Evolutionary conservation across 2,797 vertebrate genomes (phyloP).

Genomic region (Linurgus olivaceus): DNA sequence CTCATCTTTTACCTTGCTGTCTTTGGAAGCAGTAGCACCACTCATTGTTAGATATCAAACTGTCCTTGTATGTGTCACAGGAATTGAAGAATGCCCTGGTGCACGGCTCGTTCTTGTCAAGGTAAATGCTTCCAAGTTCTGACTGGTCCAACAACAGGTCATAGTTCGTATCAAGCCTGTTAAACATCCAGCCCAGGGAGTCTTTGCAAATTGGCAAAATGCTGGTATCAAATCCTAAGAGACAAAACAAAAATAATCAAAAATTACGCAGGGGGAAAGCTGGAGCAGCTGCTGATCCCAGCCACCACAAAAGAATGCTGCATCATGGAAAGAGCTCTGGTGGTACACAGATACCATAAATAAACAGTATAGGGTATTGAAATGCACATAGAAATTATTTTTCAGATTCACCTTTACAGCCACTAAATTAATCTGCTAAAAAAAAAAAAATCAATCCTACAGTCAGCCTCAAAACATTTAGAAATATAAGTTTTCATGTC

Average conservation of each 20-base stretch:
- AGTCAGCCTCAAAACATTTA: neutral
- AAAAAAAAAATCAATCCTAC: neutral
- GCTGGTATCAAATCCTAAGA: slow-evolving; percentile 86
- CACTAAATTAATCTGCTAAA: neutral
- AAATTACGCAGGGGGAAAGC: neutral
- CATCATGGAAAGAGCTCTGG: neutral
- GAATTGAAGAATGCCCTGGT: slow-evolving; percentile 90
- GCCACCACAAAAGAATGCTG: neutral
- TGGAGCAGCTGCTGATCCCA: neutral
- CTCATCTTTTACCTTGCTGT: slow-evolving; percentile 83
- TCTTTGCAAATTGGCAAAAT: slow-evolving; percentile 91
- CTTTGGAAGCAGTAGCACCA: slow-evolving; percentile 98
- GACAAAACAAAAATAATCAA: neutral
- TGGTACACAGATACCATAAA: neutral
- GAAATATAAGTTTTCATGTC: neutral
- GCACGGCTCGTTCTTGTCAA: slow-evolving; percentile 90
- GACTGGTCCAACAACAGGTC: slow-evolving; percentile 91
- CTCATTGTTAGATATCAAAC: slow-evolving; percentile 91
- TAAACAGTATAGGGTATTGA: neutral
- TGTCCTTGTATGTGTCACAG: slow-evolving; percentile 88
- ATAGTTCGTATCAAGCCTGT: slow-evolving; percentile 92
- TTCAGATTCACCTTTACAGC: neutral
- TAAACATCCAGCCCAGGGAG: slow-evolving; percentile 97
- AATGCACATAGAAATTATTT: neutral
- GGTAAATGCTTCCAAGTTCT: slow-evolving; percentile 90